These are phyloP conservation scores for Zelostemma sp. DNA, from an alignment of 1,140 invertebrate species.

Conservation along the genomic window DNA sequence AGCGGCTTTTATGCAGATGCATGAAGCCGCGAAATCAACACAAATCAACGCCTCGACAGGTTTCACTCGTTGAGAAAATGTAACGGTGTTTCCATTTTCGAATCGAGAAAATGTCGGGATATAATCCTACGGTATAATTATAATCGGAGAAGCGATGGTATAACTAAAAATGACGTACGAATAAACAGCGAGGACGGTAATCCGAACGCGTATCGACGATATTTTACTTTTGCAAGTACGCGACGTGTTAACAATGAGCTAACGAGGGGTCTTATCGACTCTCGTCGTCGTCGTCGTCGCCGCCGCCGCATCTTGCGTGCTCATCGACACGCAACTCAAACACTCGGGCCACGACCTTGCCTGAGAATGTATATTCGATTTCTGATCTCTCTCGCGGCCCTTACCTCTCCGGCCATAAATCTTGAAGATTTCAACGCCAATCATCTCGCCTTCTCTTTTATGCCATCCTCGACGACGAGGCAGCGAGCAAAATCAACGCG, in stretches of 20 bases:
- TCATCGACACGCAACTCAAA: conserved; percentile 48
- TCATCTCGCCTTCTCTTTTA: conserved; percentile 53
- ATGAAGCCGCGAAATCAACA: no score
- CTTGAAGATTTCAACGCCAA: conserved; percentile 60
- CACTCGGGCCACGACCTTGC: conserved; percentile 45
- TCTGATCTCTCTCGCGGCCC: conserved; percentile 38
- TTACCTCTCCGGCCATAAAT: conserved; percentile 59
- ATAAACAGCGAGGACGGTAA: no score
- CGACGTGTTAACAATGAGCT: conserved; percentile 46
- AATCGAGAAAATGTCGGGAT: no score
- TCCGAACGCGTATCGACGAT: no score
- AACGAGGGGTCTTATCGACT: conserved; percentile 48
- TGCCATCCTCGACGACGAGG: conserved; percentile 19
- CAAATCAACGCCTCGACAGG: no score
- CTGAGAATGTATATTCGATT: conserved; percentile 49
- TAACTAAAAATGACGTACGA: no score
- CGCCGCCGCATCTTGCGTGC: conserved; percentile 29
- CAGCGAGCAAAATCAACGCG: conserved; percentile 41
- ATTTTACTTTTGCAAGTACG: conserved; percentile 40
- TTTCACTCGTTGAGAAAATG: no score
- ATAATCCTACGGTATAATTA: no score
- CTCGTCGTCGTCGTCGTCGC: conserved; percentile 24
- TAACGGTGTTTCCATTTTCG: no score
- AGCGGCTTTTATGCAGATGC: neutral
- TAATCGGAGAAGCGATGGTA: no score